Base-by-base conservation (phyloP, 1,140 invertebrate genomes). In the Drosophila seguyi region DNA sequence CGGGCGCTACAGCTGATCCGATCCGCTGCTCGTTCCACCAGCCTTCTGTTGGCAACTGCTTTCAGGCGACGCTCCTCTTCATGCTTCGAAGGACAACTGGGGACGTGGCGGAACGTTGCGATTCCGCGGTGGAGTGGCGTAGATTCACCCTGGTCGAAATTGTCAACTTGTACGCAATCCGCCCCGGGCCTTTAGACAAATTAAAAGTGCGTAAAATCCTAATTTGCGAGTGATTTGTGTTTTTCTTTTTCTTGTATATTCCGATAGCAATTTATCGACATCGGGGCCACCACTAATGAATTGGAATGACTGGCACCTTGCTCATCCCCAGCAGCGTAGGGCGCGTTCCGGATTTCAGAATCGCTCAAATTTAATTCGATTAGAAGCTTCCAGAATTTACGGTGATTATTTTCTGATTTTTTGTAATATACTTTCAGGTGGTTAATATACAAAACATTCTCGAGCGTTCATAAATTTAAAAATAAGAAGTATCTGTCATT, bases 181-280 rank as follows among this genome's bases (percentile, higher is more conserved):
- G 31, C 20, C 34, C 27, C 25, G 18, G 29, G 16, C 14, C 27
- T 18, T n/a, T 39, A 14, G 14, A 52, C 39, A 34, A 69, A 71
- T 72, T 41, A 41, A 20, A 72, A 72, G 47, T 72, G 27, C 66
- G 50, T 72, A 72, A 71, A 72, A 72, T 34, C 42, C 50, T 34
- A 58, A 71, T 71, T 71, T 71, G 36, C 68, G 25, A 58, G 34
- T 48, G 67, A 71, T 48, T 72, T 58, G 68, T 72, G 45, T 72
- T 72, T 72, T 72, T 72, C 45, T 47, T 72, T 72, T 56, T 47
- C 66, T 72, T 47, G 34, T 20, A 45, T 66, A 53, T 68, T 68
- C 42, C 67, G 67, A 69, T 69, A 69, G 38, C 61, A 52, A 42
- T 10, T 36, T 67, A 69, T 69, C 66, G 66, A 31, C 45, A 52